These are phyloP conservation scores for Halocaridina rubra DNA, from an alignment of 2,888 invertebrate genomes.

Conservation along the genomic window DNA sequence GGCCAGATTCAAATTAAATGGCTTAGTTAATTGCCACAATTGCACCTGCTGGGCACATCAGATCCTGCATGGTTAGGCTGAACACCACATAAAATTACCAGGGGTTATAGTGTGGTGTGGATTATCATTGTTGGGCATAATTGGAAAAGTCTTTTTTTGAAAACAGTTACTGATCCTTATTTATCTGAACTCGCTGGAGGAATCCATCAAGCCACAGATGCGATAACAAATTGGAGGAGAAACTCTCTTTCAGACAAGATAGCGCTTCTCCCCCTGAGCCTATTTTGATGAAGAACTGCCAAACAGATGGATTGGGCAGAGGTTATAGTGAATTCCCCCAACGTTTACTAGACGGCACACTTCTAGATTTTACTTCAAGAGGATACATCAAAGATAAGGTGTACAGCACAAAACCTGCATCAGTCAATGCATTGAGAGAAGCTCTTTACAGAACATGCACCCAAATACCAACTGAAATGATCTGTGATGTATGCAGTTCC, in stretches of 20 bases:
- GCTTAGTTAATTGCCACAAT: conserved; percentile 65
- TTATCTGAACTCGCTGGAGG: conserved; percentile 1
- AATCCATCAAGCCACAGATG: background rate
- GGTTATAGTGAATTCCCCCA: too few species aligned
- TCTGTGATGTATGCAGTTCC: too few species aligned
- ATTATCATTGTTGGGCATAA: conserved; percentile 62
- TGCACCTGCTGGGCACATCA: conserved; percentile 64
- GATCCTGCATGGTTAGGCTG: conserved; percentile 65
- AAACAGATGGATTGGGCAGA: conserved; percentile 15
- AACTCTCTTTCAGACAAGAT: conserved; percentile 16
- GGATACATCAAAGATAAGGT: too few species aligned
- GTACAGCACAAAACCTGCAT: too few species aligned
- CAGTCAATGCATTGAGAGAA: too few species aligned
- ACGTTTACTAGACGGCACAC: too few species aligned
- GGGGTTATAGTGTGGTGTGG: conserved; percentile 65
- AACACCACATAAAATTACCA: conserved; percentile 61
- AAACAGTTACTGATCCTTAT: conserved; percentile 33
- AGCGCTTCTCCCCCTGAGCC: background rate
- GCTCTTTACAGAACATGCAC: too few species aligned
- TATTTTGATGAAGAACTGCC: background rate
- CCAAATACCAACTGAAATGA: too few species aligned
- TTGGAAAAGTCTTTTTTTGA: conserved; percentile 64
- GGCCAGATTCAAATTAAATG: conserved; percentile 65
- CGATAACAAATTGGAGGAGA: background rate
- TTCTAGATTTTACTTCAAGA: too few species aligned